phyloP scores from a whole-genome alignment of 1,140 invertebrate species.

The Oreohelix idahoensis region DNA sequence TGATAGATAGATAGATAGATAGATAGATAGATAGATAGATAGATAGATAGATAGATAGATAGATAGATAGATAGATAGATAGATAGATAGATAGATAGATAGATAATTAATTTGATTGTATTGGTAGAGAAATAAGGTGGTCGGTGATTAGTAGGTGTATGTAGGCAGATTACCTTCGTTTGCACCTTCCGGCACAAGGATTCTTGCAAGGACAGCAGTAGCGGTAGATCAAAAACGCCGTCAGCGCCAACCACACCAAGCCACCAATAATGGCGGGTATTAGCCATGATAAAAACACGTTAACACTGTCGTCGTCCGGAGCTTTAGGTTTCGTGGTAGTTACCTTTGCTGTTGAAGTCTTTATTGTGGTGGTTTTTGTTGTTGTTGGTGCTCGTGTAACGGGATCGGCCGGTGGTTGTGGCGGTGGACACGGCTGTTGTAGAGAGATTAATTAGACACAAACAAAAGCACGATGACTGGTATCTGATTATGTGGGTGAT shows the following conservation, averaged over 20 bases:
- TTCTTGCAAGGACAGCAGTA: constrained; percentile 25
- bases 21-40: constrained; percentile 11
- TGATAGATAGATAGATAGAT: constrained; percentile 18
- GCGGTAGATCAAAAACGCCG: constrained; percentile 13
- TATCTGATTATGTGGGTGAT: too few relatives aligned
- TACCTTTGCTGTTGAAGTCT: not conserved
- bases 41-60: constrained; percentile 18
- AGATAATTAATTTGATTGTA: too few relatives aligned
- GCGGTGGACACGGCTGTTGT: not conserved
- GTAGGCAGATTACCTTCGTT: not conserved
- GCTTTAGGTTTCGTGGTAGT: not conserved
- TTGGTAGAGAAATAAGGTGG: too few relatives aligned
- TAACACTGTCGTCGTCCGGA: not conserved
- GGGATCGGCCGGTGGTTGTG: not conserved
- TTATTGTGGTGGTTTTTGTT: not conserved
- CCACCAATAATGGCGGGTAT: not conserved
- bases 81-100: too few relatives aligned
- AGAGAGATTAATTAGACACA: too few relatives aligned
- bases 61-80: constrained; percentile 15
- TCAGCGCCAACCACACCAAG: not conserved
- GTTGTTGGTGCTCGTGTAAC: not conserved
- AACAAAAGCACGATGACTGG: too few relatives aligned
- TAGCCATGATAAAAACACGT: not conserved
- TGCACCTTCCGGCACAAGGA: constrained; percentile 1
- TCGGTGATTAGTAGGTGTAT: too few relatives aligned